Percentiles rank a stretch among this genome's conserved stretches.
Conservation (phyloP, 2,888 invertebrate genomes). For the Eupithecia pulchellata region DNA sequence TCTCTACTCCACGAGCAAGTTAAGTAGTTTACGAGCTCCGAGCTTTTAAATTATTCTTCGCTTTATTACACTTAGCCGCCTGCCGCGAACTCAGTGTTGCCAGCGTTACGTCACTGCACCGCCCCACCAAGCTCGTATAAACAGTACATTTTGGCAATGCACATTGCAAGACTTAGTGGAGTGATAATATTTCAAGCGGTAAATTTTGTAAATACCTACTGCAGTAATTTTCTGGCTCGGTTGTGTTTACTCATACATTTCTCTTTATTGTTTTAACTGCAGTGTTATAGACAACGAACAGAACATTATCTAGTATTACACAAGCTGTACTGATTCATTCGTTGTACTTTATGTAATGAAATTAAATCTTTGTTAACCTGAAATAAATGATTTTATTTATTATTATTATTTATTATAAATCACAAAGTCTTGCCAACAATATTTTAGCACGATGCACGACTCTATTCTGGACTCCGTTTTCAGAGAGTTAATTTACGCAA, state of each 20-base stretch:
- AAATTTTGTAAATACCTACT: conserved; percentile 7
- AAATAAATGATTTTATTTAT: too few relatives aligned
- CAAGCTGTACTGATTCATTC: neutral
- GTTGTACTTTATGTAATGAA: neutral
- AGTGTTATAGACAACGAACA: neutral
- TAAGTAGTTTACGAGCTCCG: conserved; percentile 41
- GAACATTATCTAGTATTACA: neutral
- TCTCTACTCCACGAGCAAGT: conserved; percentile 32
- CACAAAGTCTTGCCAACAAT: neutral
- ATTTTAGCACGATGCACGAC: neutral
- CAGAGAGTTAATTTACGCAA: neutral
- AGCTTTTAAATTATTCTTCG: conserved; percentile 41
- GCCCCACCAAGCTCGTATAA: neutral
- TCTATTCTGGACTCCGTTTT: neutral
- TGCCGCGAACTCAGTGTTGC: conserved; percentile 2
- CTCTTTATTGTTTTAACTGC: neutral
- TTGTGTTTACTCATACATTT: neutral
- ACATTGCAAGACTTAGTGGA: conserved; percentile 14
- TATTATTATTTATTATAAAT: too few relatives aligned
- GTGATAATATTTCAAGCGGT: conserved; percentile 12
- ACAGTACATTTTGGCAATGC: conserved; percentile 24
- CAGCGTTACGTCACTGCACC: neutral
- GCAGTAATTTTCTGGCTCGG: conserved; percentile 10
- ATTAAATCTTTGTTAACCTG: too few relatives aligned
- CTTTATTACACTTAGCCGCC: conserved; percentile 38